A percentile compares a stretch with the other conserved stretches of the same genome.
These are phyloP conservation scores for Chauna torquata DNA, from an alignment of 2,113 vertebrate genomes.

Conservation along the genomic window DNA sequence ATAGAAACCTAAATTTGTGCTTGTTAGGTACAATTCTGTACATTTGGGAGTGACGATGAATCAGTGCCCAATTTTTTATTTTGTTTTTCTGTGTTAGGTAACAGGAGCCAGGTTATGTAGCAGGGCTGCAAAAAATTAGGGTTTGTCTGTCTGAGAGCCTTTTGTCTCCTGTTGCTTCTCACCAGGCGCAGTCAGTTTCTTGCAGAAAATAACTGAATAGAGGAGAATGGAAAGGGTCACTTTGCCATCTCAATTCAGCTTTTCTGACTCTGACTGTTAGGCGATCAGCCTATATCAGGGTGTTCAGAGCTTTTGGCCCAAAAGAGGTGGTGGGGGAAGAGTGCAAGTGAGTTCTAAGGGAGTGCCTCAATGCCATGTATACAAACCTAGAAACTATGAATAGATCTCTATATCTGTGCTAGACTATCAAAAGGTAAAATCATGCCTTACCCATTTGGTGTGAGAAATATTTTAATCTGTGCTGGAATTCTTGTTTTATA, in stretches of 20 bases:
- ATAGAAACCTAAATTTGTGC: background rate
- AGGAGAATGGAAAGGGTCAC: background rate
- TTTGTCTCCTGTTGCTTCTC: background rate
- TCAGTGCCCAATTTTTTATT: background rate
- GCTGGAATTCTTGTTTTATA: background rate
- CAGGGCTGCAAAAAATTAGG: background rate
- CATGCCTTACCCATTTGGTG: background rate
- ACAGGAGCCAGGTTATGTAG: too few species aligned
- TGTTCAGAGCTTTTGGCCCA: background rate
- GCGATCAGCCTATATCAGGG: background rate
- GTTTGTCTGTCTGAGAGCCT: background rate
- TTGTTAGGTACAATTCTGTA: background rate
- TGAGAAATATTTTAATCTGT: background rate
- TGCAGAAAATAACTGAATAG: background rate
- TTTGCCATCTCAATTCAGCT: background rate
- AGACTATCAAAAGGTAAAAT: background rate
- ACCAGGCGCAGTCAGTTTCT: background rate
- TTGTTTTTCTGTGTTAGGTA: background rate
- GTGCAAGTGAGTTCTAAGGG: background rate
- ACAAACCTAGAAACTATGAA: background rate
- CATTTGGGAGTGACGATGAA: background rate
- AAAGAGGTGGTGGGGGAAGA: background rate
- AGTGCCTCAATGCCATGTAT: background rate
- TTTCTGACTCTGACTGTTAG: background rate
- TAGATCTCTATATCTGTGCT: background rate